Base-by-base conservation (phyloP, 2,888 invertebrate genomes). In the Athetis lepigone region DNA sequence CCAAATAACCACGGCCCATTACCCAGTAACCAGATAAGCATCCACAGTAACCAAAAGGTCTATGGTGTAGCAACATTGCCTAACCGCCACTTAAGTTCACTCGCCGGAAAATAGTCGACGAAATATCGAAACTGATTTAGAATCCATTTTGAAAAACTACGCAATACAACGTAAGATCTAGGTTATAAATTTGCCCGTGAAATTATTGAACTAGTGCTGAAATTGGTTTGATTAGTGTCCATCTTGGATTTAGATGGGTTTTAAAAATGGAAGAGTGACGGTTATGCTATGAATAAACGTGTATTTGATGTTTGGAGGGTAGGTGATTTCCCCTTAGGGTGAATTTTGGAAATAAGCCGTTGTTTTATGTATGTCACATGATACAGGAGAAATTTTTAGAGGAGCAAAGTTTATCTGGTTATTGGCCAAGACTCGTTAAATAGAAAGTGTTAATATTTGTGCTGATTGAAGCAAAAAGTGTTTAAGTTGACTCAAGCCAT, bases 81-180 rank as follows among this genome's bases (percentile, higher is more conserved):
- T 67, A 78, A 80, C 75, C 60, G 39, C 57, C 62, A 72, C 75
- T 76, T 72, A 62, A 77, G 81, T 73, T 73, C 82, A 83, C 69
- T 55, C 56, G 75, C 84, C 84, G 85, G 85, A 85, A 85, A 85
- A 85, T 85, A 69, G 79, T 77, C 77, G 74, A 51, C 76, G 78
- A 80, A 81, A 83, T 82, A 82, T 83, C 79, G 81, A 76, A 82
- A 81, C 81, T 65, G 61, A 75, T 80, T 80, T 56, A 68, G 77
- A 76, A 77, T 67, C 73, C 71, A 79, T 81, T 77, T 77, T 75
- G 70, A 74, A 80, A 80, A 66, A 79, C 79, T 80, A 56, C 77
- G 69, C 75, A 75, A 80, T 19, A 23, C 27, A 57, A 67, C 33
- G 45, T 33, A 1, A 46, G 55, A 76, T 69, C 66, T 78, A 63